phyloP scores from a whole-genome alignment of 2,797 vertebrate species.

The Acomys russatus region DNA sequence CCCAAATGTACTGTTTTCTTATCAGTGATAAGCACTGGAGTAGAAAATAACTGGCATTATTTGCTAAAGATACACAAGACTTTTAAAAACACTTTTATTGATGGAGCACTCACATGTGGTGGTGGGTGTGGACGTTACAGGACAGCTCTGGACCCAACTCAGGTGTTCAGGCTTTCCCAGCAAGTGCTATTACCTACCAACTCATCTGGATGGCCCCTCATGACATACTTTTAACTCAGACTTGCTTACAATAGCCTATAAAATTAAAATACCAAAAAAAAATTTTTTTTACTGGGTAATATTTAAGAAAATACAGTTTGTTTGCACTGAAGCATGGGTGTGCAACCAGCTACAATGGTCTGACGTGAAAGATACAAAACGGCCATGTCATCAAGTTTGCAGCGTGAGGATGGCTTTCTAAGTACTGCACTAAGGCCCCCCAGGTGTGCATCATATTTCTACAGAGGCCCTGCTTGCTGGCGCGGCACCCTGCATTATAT shows the following conservation, averaged over 20 bases:
- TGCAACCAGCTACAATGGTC: background rate
- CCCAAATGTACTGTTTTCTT: conserved; percentile 58
- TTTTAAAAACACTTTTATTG: background rate
- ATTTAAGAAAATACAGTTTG: conserved; percentile 51
- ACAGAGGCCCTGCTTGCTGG: conserved; percentile 56
- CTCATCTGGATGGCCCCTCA: background rate
- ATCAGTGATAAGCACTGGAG: conserved; percentile 11
- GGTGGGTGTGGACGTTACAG: background rate
- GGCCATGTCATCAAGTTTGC: conserved; percentile 66
- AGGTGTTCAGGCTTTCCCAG: background rate
- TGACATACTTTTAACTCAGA: conserved; percentile 45
- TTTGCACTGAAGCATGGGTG: conserved; percentile 47
- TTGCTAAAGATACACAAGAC: conserved; percentile 66
- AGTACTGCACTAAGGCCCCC: conserved; percentile 51
- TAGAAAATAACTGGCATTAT: conserved; percentile 58
- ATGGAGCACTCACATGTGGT: background rate
- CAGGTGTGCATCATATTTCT: conserved; percentile 69
- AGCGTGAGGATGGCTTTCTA: conserved; percentile 52
- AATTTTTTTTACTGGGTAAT: conserved; percentile 55
- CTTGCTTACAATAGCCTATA: conserved; percentile 63
- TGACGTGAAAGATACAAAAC: conserved; percentile 58
- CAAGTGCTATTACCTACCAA: background rate
- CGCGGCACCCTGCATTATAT: background rate
- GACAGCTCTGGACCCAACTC: background rate
- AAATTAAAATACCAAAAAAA: conserved; percentile 67